phyloP scores from a whole-genome alignment of 2,888 invertebrate species.

The Ormyrus nitidulus region DNA sequence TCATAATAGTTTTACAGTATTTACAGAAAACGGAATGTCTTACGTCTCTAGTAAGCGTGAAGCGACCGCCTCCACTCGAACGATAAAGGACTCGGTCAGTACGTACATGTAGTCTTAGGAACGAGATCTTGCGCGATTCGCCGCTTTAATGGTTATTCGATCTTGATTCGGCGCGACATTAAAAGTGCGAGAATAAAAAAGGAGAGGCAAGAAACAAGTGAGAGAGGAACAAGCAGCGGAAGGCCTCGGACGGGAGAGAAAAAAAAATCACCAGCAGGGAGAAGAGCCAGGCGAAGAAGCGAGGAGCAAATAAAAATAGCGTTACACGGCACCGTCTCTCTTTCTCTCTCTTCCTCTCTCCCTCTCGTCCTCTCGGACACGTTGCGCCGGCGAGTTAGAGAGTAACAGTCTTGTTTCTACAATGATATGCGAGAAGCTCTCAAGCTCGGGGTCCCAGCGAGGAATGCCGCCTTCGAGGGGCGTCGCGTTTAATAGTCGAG shows the following conservation, averaged over 20 bases:
- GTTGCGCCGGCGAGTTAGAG: constrained; percentile 31
- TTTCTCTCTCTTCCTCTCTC: not conserved
- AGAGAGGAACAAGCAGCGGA: not conserved
- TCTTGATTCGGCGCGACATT: constrained; percentile 56
- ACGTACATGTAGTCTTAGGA: constrained; percentile 44
- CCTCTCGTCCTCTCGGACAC: not conserved
- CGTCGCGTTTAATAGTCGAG: constrained; percentile 44
- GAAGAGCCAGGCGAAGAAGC: not conserved
- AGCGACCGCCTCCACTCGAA: constrained; percentile 60
- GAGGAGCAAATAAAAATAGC: constrained; percentile 49
- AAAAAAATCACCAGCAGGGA: not conserved
- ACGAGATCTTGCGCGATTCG: constrained; percentile 65
- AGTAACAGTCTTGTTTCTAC: constrained; percentile 56
- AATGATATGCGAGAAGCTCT: constrained; percentile 56
- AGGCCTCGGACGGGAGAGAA: not conserved
- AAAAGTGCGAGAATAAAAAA: constrained; percentile 53
- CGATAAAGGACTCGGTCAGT: constrained; percentile 35
- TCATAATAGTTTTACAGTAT: constrained; percentile 71
- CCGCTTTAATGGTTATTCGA: constrained; percentile 52
- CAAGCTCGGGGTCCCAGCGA: constrained; percentile 10
- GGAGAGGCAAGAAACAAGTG: constrained; percentile 14
- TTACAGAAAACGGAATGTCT: constrained; percentile 69
- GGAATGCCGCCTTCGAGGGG: constrained; percentile 42
- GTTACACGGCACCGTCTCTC: constrained; percentile 43
- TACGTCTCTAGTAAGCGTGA: constrained; percentile 73